phyloP scores from a whole-genome alignment of 2,113 vertebrate genomes.

The Corythornis vintsioides region DNA sequence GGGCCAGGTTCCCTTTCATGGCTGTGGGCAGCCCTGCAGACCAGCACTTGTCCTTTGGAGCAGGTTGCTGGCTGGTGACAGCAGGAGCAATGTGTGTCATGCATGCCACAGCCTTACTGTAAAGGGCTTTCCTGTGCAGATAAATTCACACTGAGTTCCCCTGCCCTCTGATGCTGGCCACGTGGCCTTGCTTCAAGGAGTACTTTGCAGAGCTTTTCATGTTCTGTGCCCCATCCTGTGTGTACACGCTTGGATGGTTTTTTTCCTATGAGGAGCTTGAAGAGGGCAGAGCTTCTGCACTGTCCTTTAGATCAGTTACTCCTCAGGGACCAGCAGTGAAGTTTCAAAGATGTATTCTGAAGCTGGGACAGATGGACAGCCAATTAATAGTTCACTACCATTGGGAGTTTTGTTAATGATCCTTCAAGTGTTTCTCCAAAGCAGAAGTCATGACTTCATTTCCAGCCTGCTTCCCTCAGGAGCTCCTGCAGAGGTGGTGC shows the following conservation, averaged over 20 bases:
- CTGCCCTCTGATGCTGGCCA: not conserved
- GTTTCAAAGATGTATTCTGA: not conserved
- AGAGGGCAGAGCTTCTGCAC: not conserved
- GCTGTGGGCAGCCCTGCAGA: not conserved
- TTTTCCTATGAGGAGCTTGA: not conserved
- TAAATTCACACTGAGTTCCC: not conserved
- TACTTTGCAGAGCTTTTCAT: not conserved
- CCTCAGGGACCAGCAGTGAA: not conserved
- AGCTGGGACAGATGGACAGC: not conserved
- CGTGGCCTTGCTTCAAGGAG: not conserved
- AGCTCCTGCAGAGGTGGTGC: not conserved
- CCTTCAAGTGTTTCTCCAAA: not conserved
- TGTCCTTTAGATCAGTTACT: not conserved
- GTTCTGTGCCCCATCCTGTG: not conserved
- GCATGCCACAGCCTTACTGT: not conserved
- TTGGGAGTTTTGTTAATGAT: not conserved
- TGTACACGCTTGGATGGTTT: accelerated
- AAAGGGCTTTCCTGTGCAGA: not conserved
- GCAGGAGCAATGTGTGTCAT: not conserved
- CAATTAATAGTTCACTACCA: not conserved
- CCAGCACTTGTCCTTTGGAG: not conserved
- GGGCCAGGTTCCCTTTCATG: accelerated
- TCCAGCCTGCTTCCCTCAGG: not conserved
- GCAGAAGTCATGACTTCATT: not conserved
- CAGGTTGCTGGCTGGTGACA: not conserved